Percentiles rank a stretch among this genome's conserved stretches.
Conservation (phyloP, 64 coral and sea anemone genomes). For the Platygyra sinensis region DNA sequence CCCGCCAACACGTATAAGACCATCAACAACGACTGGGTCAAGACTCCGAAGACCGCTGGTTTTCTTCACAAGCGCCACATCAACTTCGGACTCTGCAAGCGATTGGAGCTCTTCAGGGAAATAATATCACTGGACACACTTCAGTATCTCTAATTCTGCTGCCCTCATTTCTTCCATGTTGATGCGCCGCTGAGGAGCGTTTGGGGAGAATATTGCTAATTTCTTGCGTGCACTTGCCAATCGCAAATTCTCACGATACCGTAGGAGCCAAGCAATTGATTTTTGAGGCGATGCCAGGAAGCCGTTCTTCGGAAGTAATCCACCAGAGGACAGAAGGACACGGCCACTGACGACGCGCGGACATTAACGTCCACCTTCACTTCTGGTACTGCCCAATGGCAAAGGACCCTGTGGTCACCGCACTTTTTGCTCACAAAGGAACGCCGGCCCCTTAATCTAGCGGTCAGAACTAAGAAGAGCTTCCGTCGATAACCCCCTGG, state of each 20-base stretch:
- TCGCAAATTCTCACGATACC: not conserved
- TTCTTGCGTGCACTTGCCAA: not conserved
- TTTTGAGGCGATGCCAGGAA: slow-evolving; percentile 38
- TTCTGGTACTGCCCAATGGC: not conserved
- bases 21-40: no score
- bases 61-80: no score
- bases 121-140: no score
- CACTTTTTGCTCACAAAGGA: slow-evolving; percentile 27
- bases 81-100: no score
- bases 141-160: no score
- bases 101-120: no score
- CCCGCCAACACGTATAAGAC: no score
- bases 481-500: slow-evolving; percentile 1
- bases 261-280: not conserved
- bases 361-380: not conserved
- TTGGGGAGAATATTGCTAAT: no score
- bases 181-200: not conserved
- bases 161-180: slow-evolving; percentile 26
- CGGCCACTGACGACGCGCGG: no score
- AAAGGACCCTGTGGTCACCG: not conserved
- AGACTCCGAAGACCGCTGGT: no score
- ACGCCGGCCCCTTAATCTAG: slow-evolving; percentile 12
- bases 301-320: not conserved
- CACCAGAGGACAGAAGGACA: no score
- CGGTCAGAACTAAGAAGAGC: not conserved